Evolutionary conservation across 2,888 invertebrate genomes (phyloP).

Genomic region (Cataglyphis albicans): DNA sequence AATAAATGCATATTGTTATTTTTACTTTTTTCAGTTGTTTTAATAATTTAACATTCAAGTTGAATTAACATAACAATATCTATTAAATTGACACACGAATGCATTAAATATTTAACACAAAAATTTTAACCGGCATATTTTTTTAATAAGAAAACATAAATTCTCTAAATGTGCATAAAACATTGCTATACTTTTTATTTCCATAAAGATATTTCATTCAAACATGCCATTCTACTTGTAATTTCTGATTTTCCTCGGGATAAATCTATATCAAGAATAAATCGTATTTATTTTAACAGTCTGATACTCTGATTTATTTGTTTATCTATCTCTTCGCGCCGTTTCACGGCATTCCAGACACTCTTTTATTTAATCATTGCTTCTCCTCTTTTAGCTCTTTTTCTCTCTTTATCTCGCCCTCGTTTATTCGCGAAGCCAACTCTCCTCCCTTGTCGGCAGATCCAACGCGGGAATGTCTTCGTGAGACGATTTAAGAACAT

Average conservation of each 20-base stretch:
- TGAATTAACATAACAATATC: too few relatives aligned
- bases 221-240: neutral
- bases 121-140: too few relatives aligned
- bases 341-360: conserved; percentile 5
- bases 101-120: too few relatives aligned
- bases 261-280: neutral
- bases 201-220: neutral
- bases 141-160: too few relatives aligned
- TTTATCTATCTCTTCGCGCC: neutral
- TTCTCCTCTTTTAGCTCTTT: neutral
- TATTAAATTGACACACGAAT: too few relatives aligned
- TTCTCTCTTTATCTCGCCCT: conserved; percentile 13
- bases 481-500: conserved; percentile 57
- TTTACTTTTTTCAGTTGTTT: too few relatives aligned
- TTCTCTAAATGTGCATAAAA: too few relatives aligned
- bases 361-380: neutral
- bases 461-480: conserved; percentile 54
- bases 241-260: neutral
- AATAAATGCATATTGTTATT: too few relatives aligned
- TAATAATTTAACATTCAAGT: too few relatives aligned
- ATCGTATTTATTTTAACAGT: conserved; percentile 5
- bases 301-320: neutral
- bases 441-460: conserved; percentile 23
- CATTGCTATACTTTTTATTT: neutral
- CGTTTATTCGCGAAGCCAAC: conserved; percentile 5